Evolutionary conservation across 2,888 invertebrate species (phyloP).

Genomic region (Drosophila vallismaia): DNA sequence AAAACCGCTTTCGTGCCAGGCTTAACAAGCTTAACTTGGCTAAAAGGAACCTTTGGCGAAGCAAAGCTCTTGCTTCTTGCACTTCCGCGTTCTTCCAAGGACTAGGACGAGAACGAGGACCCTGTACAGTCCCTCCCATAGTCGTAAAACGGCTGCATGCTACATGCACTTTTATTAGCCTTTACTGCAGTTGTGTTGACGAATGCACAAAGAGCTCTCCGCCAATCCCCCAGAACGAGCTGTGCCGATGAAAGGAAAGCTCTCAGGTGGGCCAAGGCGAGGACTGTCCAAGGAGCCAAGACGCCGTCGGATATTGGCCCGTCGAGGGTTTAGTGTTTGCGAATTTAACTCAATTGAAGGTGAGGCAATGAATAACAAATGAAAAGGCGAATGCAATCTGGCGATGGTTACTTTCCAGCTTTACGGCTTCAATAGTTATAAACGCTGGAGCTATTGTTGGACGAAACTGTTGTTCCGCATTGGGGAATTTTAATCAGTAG

Average conservation of each 20-base stretch:
- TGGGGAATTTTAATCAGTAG: constrained; percentile 15
- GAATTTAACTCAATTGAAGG: constrained; percentile 51
- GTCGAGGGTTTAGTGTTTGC: constrained; percentile 40
- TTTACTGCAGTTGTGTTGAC: constrained; percentile 73
- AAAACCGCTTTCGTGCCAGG: constrained; percentile 78
- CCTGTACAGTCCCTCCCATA: neutral
- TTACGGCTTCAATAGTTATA: constrained; percentile 34
- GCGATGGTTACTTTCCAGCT: constrained; percentile 29
- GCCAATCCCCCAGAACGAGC: constrained; percentile 36
- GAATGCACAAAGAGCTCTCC: constrained; percentile 56
- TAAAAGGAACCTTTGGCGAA: constrained; percentile 49
- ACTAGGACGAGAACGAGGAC: constrained; percentile 6
- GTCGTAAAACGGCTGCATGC: constrained; percentile 68
- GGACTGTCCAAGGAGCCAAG: neutral
- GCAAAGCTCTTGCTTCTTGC: constrained; percentile 15
- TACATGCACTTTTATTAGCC: constrained; percentile 80
- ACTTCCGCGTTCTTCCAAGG: constrained; percentile 60
- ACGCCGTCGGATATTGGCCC: constrained; percentile 34
- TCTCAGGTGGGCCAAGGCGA: constrained; percentile 12
- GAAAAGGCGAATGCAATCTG: constrained; percentile 45
- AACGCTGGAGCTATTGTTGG: constrained; percentile 24
- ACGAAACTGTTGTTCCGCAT: neutral
- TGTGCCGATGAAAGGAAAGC: constrained; percentile 22
- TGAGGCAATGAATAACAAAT: constrained; percentile 66
- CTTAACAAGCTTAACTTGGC: constrained; percentile 76